Evolutionary conservation across 1,140 invertebrate species (phyloP).

Genomic region (Myzus persicae): DNA sequence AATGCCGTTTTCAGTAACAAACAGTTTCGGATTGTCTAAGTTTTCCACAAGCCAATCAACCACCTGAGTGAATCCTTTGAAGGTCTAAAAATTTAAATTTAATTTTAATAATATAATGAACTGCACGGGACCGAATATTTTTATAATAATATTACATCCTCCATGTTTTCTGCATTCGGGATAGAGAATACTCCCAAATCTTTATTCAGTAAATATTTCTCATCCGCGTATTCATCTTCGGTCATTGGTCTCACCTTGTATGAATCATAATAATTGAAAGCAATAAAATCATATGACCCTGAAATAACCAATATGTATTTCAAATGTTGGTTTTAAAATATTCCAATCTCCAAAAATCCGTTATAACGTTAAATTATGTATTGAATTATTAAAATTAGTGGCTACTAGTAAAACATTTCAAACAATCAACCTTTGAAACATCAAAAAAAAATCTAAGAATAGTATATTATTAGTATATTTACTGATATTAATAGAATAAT

Average conservation of each 20-base stretch:
- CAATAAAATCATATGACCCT: background rate
- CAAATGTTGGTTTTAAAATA: background rate
- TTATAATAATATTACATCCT: background rate
- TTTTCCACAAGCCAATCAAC: background rate
- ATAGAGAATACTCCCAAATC: background rate
- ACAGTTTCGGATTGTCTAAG: background rate
- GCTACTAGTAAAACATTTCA: too few species aligned
- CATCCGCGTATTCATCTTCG: background rate
- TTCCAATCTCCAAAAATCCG: background rate
- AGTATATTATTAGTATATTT: background rate
- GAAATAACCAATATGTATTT: background rate
- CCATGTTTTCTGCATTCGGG: background rate
- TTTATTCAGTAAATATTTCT: background rate
- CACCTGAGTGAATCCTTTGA: background rate
- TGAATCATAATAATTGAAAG: background rate
- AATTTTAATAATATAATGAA: background rate
- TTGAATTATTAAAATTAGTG: too few species aligned
- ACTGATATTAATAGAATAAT: background rate
- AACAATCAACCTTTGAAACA: too few species aligned
- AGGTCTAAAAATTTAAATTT: background rate
- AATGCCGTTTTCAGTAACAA: constrained; percentile 1
- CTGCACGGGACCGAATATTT: background rate
- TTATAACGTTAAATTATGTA: background rate
- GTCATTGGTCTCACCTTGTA: background rate
- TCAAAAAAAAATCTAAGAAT: background rate